Percentiles rank a stretch among this genome's conserved stretches.
These are phyloP conservation scores for Papilio polytes DNA, from an alignment of 1,140 invertebrate species.

Conservation along the genomic window DNA sequence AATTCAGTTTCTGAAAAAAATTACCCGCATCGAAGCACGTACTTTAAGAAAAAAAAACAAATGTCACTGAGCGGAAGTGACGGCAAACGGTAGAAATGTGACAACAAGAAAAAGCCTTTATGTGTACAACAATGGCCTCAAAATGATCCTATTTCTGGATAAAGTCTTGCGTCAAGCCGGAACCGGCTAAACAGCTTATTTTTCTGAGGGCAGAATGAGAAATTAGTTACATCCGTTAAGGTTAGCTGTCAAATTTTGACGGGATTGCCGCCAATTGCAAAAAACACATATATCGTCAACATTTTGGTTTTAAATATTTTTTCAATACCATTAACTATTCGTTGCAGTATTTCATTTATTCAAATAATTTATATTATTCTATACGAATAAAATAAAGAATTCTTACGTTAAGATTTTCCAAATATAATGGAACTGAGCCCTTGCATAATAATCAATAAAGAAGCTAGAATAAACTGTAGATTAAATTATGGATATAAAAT, in stretches of 20 bases:
- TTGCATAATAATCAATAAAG: not conserved
- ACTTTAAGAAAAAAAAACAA: conserved; percentile 46
- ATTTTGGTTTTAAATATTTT: conserved; percentile 36
- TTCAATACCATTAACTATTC: not conserved
- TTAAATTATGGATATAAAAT: no score
- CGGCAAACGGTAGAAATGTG: conserved; percentile 46
- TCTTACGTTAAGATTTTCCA: not conserved
- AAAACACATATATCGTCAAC: conserved; percentile 46
- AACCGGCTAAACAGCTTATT: conserved; percentile 55
- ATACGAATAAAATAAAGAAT: not conserved
- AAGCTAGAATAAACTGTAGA: not conserved
- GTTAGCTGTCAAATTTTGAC: conserved; percentile 54
- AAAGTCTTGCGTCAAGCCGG: conserved; percentile 55
- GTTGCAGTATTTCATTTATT: not conserved
- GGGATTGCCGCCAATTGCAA: conserved; percentile 50
- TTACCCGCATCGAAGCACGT: conserved; percentile 47
- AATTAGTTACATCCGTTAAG: conserved; percentile 55
- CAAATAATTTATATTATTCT: not conserved
- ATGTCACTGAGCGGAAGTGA: conserved; percentile 53
- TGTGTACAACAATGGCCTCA: conserved; percentile 48
- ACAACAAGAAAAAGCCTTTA: conserved; percentile 50
- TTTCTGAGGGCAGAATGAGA: conserved; percentile 48
- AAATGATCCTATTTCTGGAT: conserved; percentile 49
- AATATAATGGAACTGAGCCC: not conserved
- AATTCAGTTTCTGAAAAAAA: conserved; percentile 40